phyloP scores from a whole-genome alignment of 2,888 invertebrate genomes.

The Pseudoips prasinana region DNA sequence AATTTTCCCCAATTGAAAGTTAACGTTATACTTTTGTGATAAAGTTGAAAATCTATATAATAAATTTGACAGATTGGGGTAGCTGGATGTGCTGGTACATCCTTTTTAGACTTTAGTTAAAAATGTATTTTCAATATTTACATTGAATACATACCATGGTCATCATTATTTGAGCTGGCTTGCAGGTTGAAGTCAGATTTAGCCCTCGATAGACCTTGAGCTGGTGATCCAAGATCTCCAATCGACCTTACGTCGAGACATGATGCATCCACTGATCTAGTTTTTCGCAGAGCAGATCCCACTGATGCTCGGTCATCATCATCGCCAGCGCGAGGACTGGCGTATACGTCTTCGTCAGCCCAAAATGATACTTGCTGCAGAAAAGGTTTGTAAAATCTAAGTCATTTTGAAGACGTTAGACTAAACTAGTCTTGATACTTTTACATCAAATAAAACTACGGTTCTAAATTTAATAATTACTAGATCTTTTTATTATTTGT shows the following conservation, averaged over 20 bases:
- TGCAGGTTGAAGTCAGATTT: slow-evolving; percentile 94
- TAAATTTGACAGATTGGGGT: too few species aligned
- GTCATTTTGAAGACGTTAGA: too few species aligned
- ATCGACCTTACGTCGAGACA: slow-evolving; percentile 91
- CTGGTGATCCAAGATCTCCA: slow-evolving; percentile 83
- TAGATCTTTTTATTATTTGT: too few species aligned
- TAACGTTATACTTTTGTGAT: too few species aligned
- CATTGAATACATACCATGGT: slow-evolving; percentile 83
- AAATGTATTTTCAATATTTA: too few species aligned
- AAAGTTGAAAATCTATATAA: too few species aligned
- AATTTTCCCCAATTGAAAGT: too few species aligned
- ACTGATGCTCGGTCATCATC: slow-evolving; percentile 88
- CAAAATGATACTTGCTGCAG: slow-evolving; percentile 89
- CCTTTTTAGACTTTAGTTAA: too few species aligned
- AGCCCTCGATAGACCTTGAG: slow-evolving; percentile 88
- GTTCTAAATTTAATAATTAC: too few species aligned
- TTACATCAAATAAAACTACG: too few species aligned
- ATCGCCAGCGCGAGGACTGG: slow-evolving; percentile 84
- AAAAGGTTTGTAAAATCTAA: slow-evolving; percentile 10
- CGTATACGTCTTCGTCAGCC: slow-evolving; percentile 89
- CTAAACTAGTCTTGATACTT: too few species aligned
- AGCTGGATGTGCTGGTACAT: too few species aligned
- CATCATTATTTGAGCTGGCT: slow-evolving; percentile 86
- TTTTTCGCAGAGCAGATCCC: slow-evolving; percentile 91
- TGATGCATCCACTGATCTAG: slow-evolving; percentile 94